A percentile compares a stretch with the other conserved stretches of the same genome.
These are phyloP conservation scores for Vulpes lagopus DNA, from an alignment of 2,113 vertebrate species.

Conservation along the genomic window DNA sequence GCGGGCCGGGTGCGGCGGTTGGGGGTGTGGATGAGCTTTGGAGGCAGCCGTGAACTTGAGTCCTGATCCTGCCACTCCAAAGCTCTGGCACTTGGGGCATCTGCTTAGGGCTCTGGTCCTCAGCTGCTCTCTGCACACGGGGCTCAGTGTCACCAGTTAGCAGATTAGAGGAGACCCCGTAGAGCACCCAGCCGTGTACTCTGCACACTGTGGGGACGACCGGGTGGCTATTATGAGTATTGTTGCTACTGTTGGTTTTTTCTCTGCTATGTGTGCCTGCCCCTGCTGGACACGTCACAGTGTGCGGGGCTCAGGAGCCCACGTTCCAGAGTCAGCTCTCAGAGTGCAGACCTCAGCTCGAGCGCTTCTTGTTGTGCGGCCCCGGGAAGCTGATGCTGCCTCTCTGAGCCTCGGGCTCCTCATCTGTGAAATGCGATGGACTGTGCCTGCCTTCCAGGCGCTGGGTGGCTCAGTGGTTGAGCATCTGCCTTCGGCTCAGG, in stretches of 20 bases:
- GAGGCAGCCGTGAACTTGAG: not conserved
- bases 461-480: too few relatives aligned
- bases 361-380: accelerated
- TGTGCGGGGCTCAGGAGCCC: not conserved
- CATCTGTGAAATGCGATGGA: not conserved
- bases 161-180: accelerated
- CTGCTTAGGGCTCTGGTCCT: not conserved
- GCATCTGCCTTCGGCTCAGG: too few relatives aligned
- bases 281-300: not conserved
- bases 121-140: not conserved
- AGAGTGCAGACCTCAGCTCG: not conserved
- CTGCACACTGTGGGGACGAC: too few relatives aligned
- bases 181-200: accelerated
- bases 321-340: not conserved
- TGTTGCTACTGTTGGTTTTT: too few relatives aligned
- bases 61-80: not conserved
- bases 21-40: too few relatives aligned
- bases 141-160: too few relatives aligned
- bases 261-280: not conserved
- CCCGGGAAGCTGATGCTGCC: not conserved
- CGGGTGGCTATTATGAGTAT: accelerated
- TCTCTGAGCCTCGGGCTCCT: not conserved
- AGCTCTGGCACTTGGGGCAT: not conserved
- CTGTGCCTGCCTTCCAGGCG: accelerated
- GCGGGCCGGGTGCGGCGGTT: accelerated